Evolutionary conservation across 2,797 vertebrate genomes (phyloP), one percentile per base, ranked within the genome.

Genomic region (Lepidocolaptes lacrymiger): DNA sequence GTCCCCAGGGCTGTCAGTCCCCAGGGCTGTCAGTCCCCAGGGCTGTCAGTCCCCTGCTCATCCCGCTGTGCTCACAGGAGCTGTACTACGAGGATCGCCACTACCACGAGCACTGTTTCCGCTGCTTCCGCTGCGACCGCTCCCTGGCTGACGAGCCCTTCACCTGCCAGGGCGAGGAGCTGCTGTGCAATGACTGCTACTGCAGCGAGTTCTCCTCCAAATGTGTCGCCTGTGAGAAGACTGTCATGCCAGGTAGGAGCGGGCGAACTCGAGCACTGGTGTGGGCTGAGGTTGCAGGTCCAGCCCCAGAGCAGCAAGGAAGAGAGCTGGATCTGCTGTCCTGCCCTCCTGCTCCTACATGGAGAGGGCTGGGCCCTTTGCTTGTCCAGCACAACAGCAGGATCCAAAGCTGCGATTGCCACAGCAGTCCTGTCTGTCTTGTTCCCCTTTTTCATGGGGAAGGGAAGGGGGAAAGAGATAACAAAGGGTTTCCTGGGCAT

Each of bases 161-260:
- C 97, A 99, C 99, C 95, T 99, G 99, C 98, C 99, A 99, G 97
- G 99, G 99, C 22, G 98, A 98, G 5, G 98, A 99, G 64, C 97
- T 99, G 97, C 98, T 99, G 83, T 99, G 99, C 98, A 99, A 99
- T 1, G 99, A 99, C 97, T 99, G 99, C 97, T 99, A 99, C 98
- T 99, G 99, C 97, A 99, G 98, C 11, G 99, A 99, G 97, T 99
- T 99, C 98, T 99, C 99, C 81, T 99, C 99, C 75, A 99, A 99
- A 68, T 99, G 99, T 48, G 96, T 99, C 0, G 99, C 99, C 95
- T 99, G 99, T 8, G 99, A 99, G 96, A 99, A 99, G 98, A 98
- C 99, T 0, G 99, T 99, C 98, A 99, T 99, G 99, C 99, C 99
- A 98, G 99, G 99, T 99, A 88, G 77, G 91, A 77, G 49, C 1